Percentiles rank a stretch among this genome's conserved stretches.
Evolutionary conservation across 2,888 invertebrate species (phyloP).

Genomic region (Coenonympha glycerion): DNA sequence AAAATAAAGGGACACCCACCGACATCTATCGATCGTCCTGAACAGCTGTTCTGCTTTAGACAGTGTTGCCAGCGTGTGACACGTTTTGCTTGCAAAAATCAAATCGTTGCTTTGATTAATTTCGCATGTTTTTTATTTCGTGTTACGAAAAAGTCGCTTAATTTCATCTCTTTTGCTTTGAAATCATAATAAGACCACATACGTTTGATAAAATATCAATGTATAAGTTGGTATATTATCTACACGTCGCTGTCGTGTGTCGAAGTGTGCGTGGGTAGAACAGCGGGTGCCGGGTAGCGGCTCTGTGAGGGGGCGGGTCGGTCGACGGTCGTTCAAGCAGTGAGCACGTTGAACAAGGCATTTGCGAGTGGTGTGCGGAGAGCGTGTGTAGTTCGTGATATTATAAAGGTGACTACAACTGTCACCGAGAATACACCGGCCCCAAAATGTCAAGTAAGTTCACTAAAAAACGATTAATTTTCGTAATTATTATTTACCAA

Average conservation of each 20-base stretch:
- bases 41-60: constrained; percentile 65
- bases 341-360: constrained; percentile 57
- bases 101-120: neutral
- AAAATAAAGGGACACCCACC: constrained; percentile 73
- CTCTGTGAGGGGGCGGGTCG: constrained; percentile 43
- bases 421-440: constrained; percentile 68
- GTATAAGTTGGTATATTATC: neutral
- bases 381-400: constrained; percentile 67
- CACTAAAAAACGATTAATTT: neutral
- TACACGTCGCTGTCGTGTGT: too few relatives aligned
- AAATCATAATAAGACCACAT: neutral
- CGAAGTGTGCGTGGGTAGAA: constrained; percentile 27
- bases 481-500: neutral
- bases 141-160: neutral
- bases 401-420: constrained; percentile 59
- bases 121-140: neutral
- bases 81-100: neutral
- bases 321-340: constrained; percentile 45
- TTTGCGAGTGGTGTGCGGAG: constrained; percentile 63
- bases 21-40: constrained; percentile 71
- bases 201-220: neutral
- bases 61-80: constrained; percentile 44
- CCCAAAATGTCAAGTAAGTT: constrained; percentile 70
- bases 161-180: neutral
- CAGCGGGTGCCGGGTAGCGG: too few relatives aligned